A percentile compares a stretch with the other conserved stretches of the same genome.
Conservation (phyloP, 2,888 invertebrate species). For the Crematogaster levior region DNA sequence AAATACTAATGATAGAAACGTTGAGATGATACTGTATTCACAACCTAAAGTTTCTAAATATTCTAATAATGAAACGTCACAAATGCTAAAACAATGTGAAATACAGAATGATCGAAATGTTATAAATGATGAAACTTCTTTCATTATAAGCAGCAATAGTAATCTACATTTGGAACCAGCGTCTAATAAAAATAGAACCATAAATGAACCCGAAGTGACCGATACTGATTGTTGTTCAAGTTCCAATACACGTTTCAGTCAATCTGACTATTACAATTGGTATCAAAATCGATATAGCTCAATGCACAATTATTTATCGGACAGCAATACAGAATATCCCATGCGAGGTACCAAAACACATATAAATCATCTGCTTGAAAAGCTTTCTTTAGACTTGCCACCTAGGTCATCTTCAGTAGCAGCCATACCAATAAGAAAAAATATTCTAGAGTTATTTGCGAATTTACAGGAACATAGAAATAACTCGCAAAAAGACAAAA, state of each 20-base stretch:
- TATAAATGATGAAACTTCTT: slow-evolving; percentile 40
- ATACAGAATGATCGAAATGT: slow-evolving; percentile 45
- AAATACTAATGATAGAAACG: slow-evolving; percentile 68
- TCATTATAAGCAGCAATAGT: slow-evolving; percentile 37
- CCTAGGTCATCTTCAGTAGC: slow-evolving; percentile 71
- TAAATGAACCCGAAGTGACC: slow-evolving; percentile 64
- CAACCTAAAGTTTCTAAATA: slow-evolving; percentile 2
- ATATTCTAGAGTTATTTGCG: slow-evolving; percentile 77
- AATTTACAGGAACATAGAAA: slow-evolving; percentile 73
- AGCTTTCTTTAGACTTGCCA: slow-evolving; percentile 77
- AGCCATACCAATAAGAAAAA: slow-evolving; percentile 57
- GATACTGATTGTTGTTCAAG: slow-evolving; percentile 71
- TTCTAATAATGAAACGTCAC: slow-evolving; percentile 18
- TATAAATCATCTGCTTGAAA: slow-evolving; percentile 81
- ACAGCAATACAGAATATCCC: slow-evolving; percentile 65
- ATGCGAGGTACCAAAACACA: slow-evolving; percentile 79
- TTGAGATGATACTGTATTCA: slow-evolving; percentile 9
- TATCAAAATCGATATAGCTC: slow-evolving; percentile 37
- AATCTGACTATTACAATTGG: slow-evolving; percentile 53
- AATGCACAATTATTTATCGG: slow-evolving; percentile 15
- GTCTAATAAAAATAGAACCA: slow-evolving; percentile 56
- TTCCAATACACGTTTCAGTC: slow-evolving; percentile 63
- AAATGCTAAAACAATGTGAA: slow-evolving; percentile 47
- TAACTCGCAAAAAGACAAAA: slow-evolving; percentile 70
- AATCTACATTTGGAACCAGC: slow-evolving; percentile 43